These are phyloP conservation scores for Mimas tiliae DNA, from an alignment of 2,888 invertebrate genomes.

Conservation along the genomic window DNA sequence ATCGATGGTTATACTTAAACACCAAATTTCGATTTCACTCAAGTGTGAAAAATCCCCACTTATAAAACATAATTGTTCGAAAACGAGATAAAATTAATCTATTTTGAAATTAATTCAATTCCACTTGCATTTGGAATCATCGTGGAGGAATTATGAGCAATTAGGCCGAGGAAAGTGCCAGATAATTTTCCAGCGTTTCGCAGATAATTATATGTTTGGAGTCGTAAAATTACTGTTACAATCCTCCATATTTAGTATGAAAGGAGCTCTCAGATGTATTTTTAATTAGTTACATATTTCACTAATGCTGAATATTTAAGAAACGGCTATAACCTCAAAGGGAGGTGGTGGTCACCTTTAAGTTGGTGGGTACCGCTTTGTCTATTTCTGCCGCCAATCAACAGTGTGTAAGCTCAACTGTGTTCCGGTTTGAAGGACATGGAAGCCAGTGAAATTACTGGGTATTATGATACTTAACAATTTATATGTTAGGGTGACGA, in stretches of 20 bases:
- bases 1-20: no score
- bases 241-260: not conserved
- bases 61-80: not conserved
- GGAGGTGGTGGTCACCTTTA: no score
- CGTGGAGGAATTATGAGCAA: constrained; percentile 5
- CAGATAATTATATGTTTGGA: not conserved
- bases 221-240: not conserved
- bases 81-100: not conserved
- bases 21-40: no score
- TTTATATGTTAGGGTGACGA: no score
- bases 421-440: no score
- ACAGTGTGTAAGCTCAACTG: no score
- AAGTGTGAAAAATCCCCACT: no score
- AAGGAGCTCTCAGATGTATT: not conserved
- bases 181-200: constrained; percentile 1
- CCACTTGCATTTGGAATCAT: constrained; percentile 23
- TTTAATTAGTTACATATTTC: not conserved
- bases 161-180: not conserved
- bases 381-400: no score
- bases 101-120: constrained; percentile 32
- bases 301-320: not conserved
- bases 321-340: no score
- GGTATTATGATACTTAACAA: no score
- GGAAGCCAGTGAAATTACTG: no score
- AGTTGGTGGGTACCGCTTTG: no score